These are phyloP conservation scores for Haemorhous mexicanus DNA, from an alignment of 2,113 vertebrate species.

Conservation along the genomic window DNA sequence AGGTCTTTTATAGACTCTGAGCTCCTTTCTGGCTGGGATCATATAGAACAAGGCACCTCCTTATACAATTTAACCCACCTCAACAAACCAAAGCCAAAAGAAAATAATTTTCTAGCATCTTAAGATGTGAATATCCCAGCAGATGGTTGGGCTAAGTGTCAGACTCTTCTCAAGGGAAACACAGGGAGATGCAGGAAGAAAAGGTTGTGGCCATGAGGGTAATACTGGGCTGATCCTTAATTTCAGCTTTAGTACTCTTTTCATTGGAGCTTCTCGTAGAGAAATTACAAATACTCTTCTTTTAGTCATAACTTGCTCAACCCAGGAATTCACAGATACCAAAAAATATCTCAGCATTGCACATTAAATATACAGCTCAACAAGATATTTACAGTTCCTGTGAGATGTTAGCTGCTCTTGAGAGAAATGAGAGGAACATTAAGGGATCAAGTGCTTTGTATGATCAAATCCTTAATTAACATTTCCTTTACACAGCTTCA, in stretches of 20 bases:
- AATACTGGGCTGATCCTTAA: neutral
- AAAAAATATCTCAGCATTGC: neutral
- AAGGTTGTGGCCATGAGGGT: neutral
- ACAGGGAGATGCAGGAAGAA: neutral
- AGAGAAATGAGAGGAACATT: neutral
- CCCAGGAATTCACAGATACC: neutral
- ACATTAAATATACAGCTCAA: neutral
- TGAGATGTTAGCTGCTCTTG: neutral
- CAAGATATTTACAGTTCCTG: neutral
- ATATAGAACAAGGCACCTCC: neutral
- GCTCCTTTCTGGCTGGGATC: neutral
- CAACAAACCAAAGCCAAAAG: neutral
- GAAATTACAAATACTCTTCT: neutral
- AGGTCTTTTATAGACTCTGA: neutral
- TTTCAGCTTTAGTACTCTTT: neutral
- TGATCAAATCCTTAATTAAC: neutral
- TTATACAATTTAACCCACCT: neutral
- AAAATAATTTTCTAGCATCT: neutral
- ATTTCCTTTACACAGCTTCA: neutral
- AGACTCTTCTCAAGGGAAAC: neutral
- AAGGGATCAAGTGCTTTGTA: neutral
- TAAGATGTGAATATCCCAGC: neutral
- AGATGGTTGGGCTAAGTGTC: neutral
- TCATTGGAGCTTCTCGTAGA: neutral
- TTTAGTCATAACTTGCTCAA: neutral